Conservation (phyloP, 2,888 invertebrate genomes). For the Heliconius hortense region DNA sequence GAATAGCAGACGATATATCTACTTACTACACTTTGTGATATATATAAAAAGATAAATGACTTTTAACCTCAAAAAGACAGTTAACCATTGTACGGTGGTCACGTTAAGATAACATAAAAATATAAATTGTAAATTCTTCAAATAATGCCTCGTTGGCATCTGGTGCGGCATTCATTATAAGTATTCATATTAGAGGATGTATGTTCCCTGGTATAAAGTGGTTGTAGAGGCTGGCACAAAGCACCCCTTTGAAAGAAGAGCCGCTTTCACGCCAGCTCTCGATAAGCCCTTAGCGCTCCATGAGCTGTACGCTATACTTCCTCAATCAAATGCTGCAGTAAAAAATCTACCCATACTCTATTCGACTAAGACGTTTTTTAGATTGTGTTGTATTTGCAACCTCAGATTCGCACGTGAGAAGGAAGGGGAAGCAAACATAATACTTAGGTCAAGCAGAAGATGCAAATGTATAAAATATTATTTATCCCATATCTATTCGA, state of each 20-base stretch:
- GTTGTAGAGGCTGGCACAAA: constrained; percentile 69
- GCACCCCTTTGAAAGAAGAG: constrained; percentile 69
- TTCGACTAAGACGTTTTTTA: constrained; percentile 27
- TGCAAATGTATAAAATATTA: background rate
- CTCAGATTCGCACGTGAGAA: constrained; percentile 4
- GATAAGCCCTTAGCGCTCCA: constrained; percentile 61
- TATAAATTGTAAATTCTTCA: constrained; percentile 40
- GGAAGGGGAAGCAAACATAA: background rate
- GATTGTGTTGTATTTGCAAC: background rate
- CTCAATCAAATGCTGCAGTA: constrained; percentile 39
- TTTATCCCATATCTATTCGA: background rate
- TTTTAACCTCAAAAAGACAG: too few relatives aligned
- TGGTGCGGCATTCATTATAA: constrained; percentile 51
- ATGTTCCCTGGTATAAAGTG: constrained; percentile 61
- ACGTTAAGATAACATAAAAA: constrained; percentile 22
- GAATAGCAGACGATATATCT: too few relatives aligned
- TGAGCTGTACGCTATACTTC: constrained; percentile 38
- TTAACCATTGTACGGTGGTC: background rate
- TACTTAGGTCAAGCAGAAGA: background rate
- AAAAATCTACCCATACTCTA: constrained; percentile 29
- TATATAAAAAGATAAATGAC: background rate
- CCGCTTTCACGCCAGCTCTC: constrained; percentile 66
- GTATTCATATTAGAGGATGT: constrained; percentile 54
- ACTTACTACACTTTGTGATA: background rate
- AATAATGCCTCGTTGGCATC: constrained; percentile 39